Evolutionary conservation across 2,113 vertebrate species (phyloP).

Genomic region (Emydocephalus ijimae): DNA sequence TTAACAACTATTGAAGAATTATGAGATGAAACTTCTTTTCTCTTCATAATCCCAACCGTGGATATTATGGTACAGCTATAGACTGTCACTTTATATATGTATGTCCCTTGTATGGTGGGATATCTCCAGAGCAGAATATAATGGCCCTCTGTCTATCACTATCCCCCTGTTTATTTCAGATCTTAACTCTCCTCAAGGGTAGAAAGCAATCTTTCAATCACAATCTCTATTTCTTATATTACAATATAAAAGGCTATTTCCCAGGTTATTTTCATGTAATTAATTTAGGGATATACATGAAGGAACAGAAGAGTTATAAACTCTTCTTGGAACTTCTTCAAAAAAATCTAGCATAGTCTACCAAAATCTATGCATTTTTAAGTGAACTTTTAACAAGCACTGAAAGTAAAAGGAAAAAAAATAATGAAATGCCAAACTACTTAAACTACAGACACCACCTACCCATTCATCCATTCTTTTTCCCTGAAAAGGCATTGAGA

Average conservation of each 20-base stretch:
- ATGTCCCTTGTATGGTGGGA: not conserved
- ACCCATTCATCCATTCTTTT: not conserved
- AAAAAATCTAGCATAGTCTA: too few relatives aligned
- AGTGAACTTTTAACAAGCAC: not conserved
- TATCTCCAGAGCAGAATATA: not conserved
- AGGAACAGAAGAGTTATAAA: not conserved
- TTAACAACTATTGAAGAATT: not conserved
- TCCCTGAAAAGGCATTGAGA: not conserved
- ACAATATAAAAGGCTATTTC: not conserved
- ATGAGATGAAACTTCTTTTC: not conserved
- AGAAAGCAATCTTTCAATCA: not conserved
- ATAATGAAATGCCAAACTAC: not conserved
- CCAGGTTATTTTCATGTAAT: too few relatives aligned
- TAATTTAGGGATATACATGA: not conserved
- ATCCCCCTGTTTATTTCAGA: not conserved
- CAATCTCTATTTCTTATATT: not conserved
- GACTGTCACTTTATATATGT: not conserved
- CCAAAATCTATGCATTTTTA: not conserved
- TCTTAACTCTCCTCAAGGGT: not conserved
- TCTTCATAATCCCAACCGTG: not conserved
- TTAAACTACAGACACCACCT: too few relatives aligned
- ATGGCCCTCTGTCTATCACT: not conserved
- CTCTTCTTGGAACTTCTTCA: not conserved
- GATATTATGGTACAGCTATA: not conserved
- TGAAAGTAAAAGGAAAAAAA: not conserved